Evolutionary conservation across 2,888 invertebrate genomes (phyloP), one percentile per base, ranked within the genome.

Genomic region (Tachystola acroxantha): DNA sequence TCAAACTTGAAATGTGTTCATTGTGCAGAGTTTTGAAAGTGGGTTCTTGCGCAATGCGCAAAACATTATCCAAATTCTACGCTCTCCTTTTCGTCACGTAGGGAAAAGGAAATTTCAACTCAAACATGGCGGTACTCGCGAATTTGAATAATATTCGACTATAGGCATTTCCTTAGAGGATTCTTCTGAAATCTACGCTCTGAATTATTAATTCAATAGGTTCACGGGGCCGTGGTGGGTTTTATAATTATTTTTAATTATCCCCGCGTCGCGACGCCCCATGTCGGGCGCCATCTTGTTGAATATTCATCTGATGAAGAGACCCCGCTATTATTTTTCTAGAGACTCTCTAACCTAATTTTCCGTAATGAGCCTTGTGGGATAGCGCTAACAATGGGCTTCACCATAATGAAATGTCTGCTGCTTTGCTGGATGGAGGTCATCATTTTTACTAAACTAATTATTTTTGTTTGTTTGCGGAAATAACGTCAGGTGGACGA

Each of bases 221-320:
- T 39, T 45, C 44, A 39, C 38, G 45, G 48, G 45, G 46, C 37
- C 40, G 50, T 53, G 50, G 49, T 44, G 51, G 56, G 58, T 54
- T 62, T 68, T 57, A 62, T 71, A 66, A 77, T 79, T 70, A 76
- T 73, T 74, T 77, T 74, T 76, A 78, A 78, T 78, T 69, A 73
- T 62, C 43, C 60, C 60, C 57, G 43, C 53, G 59, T 50, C 19
- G 37, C 40, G 47, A 36, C 19, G 47, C 32, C 38, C 36, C 43
- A 48, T 43, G 49, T 46, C 44, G 40, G 36, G 43, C 48, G 55
- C 50, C 55, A 54, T 61, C 59, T 57, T 74, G 70, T 59, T 75
- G 72, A 78, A 78, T 77, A 77, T 81, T 81, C 72, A 73, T 72
- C 53, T 44, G 41, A 60, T 58, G 61, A 64, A 69, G 62, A 64